A percentile compares a stretch with the other conserved stretches of the same genome.
Evolutionary conservation across 1,140 invertebrate genomes (phyloP).

Genomic region (Dendrolimus punctatus): DNA sequence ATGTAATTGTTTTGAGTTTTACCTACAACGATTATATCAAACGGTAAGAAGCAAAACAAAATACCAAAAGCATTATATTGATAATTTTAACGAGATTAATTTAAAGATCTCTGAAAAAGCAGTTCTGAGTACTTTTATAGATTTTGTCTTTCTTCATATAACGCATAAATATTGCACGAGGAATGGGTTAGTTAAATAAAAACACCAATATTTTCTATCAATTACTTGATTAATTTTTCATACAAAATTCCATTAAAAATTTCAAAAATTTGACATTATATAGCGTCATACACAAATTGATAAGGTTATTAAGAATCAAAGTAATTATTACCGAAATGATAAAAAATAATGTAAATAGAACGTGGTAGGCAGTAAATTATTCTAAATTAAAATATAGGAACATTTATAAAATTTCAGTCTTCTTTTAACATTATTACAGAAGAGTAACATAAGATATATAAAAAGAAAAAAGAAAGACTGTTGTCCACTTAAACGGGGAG

Average conservation of each 20-base stretch:
- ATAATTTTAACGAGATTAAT: too few species aligned
- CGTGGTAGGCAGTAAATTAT: conserved; percentile 64
- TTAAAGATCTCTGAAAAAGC: too few species aligned
- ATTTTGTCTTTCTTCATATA: neutral
- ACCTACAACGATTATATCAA: too few species aligned
- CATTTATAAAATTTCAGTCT: conserved; percentile 70
- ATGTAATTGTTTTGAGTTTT: too few species aligned
- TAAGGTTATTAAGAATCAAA: conserved; percentile 60
- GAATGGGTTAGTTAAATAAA: conserved; percentile 27
- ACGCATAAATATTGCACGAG: neutral
- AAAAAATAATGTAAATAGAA: conserved; percentile 59
- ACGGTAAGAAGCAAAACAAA: too few species aligned
- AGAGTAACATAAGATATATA: conserved; percentile 59
- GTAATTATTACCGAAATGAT: conserved; percentile 55
- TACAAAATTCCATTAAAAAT: conserved; percentile 70
- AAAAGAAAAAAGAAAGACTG: conserved; percentile 49
- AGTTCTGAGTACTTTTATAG: too few species aligned
- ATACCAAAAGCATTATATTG: too few species aligned
- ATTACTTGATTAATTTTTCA: conserved; percentile 67
- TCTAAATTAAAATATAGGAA: conserved; percentile 72
- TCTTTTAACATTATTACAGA: conserved; percentile 62
- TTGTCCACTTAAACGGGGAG: conserved; percentile 29
- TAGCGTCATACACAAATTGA: conserved; percentile 66
- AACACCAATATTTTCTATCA: conserved; percentile 53
- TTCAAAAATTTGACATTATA: conserved; percentile 70